phyloP scores from a whole-genome alignment of 2,797 vertebrate genomes.

The Pantherophis vulpinus region DNA sequence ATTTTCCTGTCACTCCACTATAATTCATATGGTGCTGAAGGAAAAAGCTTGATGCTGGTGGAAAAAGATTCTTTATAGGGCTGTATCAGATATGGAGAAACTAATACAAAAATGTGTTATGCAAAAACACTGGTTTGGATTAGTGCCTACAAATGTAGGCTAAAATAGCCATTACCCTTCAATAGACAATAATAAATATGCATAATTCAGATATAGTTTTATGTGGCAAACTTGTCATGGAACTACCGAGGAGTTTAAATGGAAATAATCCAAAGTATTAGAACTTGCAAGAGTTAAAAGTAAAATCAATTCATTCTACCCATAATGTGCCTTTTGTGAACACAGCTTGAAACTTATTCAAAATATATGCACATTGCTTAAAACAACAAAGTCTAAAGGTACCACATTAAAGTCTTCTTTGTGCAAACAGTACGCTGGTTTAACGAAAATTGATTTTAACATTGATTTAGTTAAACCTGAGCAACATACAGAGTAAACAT shows the following conservation, averaged over 20 bases:
- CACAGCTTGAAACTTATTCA: conserved; percentile 4
- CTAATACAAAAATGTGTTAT: not conserved
- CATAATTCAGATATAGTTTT: not conserved
- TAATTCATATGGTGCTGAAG: not conserved
- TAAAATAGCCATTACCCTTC: not conserved
- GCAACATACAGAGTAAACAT: not conserved
- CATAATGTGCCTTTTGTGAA: not conserved
- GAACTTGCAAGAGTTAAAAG: not conserved
- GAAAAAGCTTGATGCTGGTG: not conserved
- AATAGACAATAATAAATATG: not conserved
- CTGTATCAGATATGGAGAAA: not conserved
- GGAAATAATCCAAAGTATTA: not conserved
- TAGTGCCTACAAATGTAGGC: not conserved
- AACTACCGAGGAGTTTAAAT: not conserved
- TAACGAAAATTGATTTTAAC: conserved; percentile 41
- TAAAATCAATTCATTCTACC: not conserved
- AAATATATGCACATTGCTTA: conserved; percentile 15
- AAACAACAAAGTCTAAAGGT: conserved; percentile 18
- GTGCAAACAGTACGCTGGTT: conserved; percentile 24
- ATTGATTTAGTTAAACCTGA: conserved; percentile 31
- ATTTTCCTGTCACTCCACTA: not conserved
- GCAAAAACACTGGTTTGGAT: not conserved
- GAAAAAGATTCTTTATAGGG: not conserved
- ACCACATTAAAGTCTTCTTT: not conserved
- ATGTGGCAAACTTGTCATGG: not conserved